Base-by-base conservation (phyloP, 1,140 invertebrate species). In the Manduca sexta region DNA sequence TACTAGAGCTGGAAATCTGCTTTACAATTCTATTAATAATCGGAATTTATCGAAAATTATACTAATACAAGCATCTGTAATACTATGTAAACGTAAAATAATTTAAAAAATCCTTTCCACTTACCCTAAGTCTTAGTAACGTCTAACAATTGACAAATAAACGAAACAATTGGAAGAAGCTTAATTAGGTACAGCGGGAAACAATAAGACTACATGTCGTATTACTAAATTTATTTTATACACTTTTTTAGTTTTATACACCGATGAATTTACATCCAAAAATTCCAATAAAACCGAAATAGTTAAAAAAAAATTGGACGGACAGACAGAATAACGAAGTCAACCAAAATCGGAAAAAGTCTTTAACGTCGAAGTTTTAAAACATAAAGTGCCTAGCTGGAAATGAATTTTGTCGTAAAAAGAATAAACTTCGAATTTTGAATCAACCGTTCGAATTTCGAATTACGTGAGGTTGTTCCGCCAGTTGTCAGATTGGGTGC, bases 381-480 rank as follows among this genome's bases (percentile, higher is more conserved):
- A n/a, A n/a, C n/a, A n/a, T n/a, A n/a, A n/a, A n/a, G n/a, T n/a
- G n/a, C n/a, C n/a, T n/a, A n/a, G n/a, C n/a, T n/a, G n/a, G n/a
- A n/a, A n/a, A n/a, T n/a, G n/a, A n/a, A n/a, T n/a, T n/a, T n/a
- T n/a, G n/a, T n/a, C n/a, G n/a, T n/a, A n/a, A n/a, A n/a, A n/a
- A n/a, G n/a, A n/a, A n/a, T n/a, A n/a, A n/a, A n/a, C n/a, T n/a
- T n/a, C n/a, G n/a, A n/a, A n/a, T n/a, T n/a, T n/a, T n/a, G n/a
- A n/a, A n/a, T 12, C 33, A 26, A 26, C 33, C 13, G 2, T n/a
- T n/a, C n/a, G n/a, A n/a, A 17, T 0, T 39, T 15, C 8, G 12
- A 34, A 63, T 80, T 80, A 84, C 71, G 81, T 81, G 26, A 84
- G 77, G 41, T 84, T 80, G 40, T 76, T 76, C 26, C 72, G 66